These are phyloP conservation scores for Parazoanthus swiftii DNA, from an alignment of 92 coral and sea anemone species.

Conservation along the genomic window DNA sequence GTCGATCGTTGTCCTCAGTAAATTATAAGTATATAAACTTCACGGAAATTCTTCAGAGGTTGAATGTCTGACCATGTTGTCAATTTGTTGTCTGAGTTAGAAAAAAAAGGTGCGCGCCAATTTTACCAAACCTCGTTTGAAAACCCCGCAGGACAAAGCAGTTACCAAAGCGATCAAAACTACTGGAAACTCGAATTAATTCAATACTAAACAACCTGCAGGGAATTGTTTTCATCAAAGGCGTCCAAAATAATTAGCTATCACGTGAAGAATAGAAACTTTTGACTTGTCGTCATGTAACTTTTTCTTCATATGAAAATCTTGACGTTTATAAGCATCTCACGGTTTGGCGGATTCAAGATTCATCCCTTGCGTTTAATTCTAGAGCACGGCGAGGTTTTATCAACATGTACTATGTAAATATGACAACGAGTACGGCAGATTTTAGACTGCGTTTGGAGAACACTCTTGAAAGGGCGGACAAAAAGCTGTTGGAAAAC, in stretches of 20 bases:
- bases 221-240: background rate
- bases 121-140: background rate
- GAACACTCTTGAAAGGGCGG: background rate
- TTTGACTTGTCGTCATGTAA: background rate
- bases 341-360: background rate
- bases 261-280: background rate
- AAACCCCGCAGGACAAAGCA: background rate
- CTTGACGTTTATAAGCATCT: background rate
- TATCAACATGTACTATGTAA: slow-evolving; percentile 8
- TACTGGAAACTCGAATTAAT: background rate
- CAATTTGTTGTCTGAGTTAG: background rate
- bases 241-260: slow-evolving; percentile 7
- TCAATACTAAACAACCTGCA: background rate
- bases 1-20: too few relatives aligned
- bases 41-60: background rate
- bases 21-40: background rate
- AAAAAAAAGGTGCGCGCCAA: background rate
- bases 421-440: background rate
- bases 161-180: background rate
- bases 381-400: background rate
- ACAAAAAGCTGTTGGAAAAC: slow-evolving; percentile 13
- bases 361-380: background rate
- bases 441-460: background rate
- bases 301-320: background rate
- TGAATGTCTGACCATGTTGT: background rate